A percentile compares a stretch with the other conserved stretches of the same genome.
phyloP scores from a whole-genome alignment of 2,888 invertebrate species.

The Sicus ferrugineus region DNA sequence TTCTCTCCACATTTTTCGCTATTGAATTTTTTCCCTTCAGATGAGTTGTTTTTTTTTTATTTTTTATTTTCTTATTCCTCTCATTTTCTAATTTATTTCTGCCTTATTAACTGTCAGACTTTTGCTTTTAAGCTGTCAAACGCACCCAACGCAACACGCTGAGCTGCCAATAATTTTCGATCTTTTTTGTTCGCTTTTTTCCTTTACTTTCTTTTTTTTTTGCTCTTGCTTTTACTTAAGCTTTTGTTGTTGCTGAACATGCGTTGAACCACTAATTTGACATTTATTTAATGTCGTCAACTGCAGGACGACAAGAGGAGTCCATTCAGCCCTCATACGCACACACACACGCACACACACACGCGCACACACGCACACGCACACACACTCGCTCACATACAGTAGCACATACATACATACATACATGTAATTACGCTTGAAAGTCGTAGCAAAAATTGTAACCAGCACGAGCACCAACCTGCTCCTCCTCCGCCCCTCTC shows the following conservation, averaged over 20 bases:
- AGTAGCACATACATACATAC: not conserved
- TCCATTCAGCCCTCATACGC: too few relatives aligned
- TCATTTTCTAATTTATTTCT: not conserved
- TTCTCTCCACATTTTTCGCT: not conserved
- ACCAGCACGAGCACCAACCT: too few relatives aligned
- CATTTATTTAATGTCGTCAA: slow-evolving; percentile 26
- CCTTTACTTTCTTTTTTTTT: not conserved
- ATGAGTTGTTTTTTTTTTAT: not conserved
- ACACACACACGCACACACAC: not conserved
- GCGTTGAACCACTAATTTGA: slow-evolving; percentile 17
- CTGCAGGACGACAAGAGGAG: not conserved
- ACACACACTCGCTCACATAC: not conserved
- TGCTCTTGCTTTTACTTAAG: not conserved
- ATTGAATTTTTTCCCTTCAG: too few relatives aligned
- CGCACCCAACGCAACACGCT: not conserved
- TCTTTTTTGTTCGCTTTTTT: not conserved
- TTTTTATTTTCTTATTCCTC: not conserved
- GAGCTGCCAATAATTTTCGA: not conserved
- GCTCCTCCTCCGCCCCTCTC: too few relatives aligned
- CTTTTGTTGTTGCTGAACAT: not conserved
- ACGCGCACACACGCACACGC: not conserved
- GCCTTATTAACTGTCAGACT: slow-evolving; percentile 3
- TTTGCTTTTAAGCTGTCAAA: slow-evolving; percentile 13
- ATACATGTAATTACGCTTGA: too few relatives aligned
- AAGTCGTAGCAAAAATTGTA: too few relatives aligned